Conservation (phyloP, 2,888 invertebrate species). For the Tinea pellionella region DNA sequence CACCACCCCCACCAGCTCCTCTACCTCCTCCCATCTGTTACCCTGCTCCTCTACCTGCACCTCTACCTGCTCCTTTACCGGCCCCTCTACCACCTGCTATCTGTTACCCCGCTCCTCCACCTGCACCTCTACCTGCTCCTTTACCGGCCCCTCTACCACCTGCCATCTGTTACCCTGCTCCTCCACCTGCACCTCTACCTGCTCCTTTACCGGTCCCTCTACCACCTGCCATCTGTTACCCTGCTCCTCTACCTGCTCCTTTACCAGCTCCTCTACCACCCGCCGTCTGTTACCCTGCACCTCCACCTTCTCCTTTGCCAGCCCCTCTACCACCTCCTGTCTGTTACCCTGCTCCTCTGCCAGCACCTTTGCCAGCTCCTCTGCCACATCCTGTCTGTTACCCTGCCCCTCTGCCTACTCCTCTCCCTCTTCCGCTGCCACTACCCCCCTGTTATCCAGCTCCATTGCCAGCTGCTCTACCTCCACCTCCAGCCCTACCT, state of each 20-base stretch:
- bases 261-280: slow-evolving; percentile 23
- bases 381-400: background rate
- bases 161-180: slow-evolving; percentile 21
- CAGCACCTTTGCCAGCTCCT: slow-evolving; percentile 5
- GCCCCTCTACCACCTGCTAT: slow-evolving; percentile 23
- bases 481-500: slow-evolving; percentile 24
- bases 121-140: slow-evolving; percentile 1
- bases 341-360: background rate
- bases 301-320: slow-evolving; percentile 19
- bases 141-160: slow-evolving; percentile 20
- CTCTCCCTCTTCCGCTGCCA: slow-evolving; percentile 20
- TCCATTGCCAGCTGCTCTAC: slow-evolving; percentile 26
- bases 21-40: background rate
- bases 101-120: slow-evolving; percentile 20
- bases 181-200: slow-evolving; percentile 15
- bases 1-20: background rate
- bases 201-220: slow-evolving; percentile 15
- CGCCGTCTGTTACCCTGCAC: slow-evolving; percentile 21
- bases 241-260: slow-evolving; percentile 20
- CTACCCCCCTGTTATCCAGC: slow-evolving; percentile 23
- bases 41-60: background rate
- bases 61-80: background rate
- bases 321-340: slow-evolving; percentile 17
- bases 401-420: slow-evolving; percentile 19
- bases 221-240: slow-evolving; percentile 23